A percentile compares a stretch with the other conserved stretches of the same genome.
Evolutionary conservation across 2,797 vertebrate genomes (phyloP).

Genomic region (Paratrypauchen microcephalus): DNA sequence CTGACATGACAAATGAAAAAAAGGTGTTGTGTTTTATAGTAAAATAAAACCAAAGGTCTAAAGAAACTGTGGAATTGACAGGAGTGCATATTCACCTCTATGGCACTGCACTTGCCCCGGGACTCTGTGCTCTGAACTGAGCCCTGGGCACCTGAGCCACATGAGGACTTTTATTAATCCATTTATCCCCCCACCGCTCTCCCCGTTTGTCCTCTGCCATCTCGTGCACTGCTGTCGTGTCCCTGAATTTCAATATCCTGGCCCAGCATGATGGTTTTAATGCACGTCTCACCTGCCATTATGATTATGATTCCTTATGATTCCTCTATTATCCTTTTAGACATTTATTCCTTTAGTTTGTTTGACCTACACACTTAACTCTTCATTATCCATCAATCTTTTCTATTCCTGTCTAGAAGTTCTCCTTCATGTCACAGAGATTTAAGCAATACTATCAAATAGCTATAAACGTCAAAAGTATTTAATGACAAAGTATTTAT

Average conservation of each 20-base stretch:
- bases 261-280: slow-evolving; percentile 36
- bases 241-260: slow-evolving; percentile 53
- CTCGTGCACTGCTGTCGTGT: slow-evolving; percentile 47
- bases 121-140: slow-evolving; percentile 7
- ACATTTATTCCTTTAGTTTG: neutral
- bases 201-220: slow-evolving; percentile 44
- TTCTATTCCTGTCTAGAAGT: slow-evolving; percentile 21
- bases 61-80: slow-evolving; percentile 3
- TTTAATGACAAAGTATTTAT: neutral
- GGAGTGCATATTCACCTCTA: slow-evolving; percentile 16
- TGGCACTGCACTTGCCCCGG: too few species aligned
- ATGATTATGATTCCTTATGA: slow-evolving; percentile 12
- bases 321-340: neutral
- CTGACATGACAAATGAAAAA: neutral
- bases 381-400: slow-evolving; percentile 21
- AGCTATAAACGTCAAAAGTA: neutral
- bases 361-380: neutral
- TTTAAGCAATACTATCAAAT: neutral
- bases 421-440: neutral
- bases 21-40: neutral
- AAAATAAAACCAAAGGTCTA: neutral
- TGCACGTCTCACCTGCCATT: slow-evolving; percentile 24
- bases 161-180: slow-evolving; percentile 60
- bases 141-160: slow-evolving; percentile 25
- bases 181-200: slow-evolving; percentile 49